Conservation (phyloP, 2,797 vertebrate species). For the Erethizon dorsatum region DNA sequence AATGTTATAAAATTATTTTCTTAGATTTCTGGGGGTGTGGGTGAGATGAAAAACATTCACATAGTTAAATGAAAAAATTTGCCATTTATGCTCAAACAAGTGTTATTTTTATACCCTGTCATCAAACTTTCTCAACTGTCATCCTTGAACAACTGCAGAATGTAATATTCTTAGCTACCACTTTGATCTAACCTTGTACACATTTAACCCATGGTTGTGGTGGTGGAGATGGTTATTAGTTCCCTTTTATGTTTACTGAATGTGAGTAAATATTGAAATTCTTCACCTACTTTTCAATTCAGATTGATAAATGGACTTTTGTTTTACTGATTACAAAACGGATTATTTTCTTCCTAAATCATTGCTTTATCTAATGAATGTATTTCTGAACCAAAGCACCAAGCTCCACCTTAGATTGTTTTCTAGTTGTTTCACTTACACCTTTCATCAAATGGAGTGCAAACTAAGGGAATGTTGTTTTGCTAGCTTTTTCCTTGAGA, state of each 20-base stretch:
- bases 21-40: slow-evolving; percentile 40
- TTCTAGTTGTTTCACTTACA: slow-evolving; percentile 63
- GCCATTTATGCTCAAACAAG: slow-evolving; percentile 75
- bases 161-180: slow-evolving; percentile 80
- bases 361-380: slow-evolving; percentile 51
- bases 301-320: slow-evolving; percentile 64
- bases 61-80: slow-evolving; percentile 62
- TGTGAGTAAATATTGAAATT: slow-evolving; percentile 59
- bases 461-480: slow-evolving; percentile 64
- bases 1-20: slow-evolving; percentile 70
- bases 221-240: slow-evolving; percentile 41
- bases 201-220: slow-evolving; percentile 58
- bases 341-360: slow-evolving; percentile 35
- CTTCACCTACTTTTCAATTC: slow-evolving; percentile 66
- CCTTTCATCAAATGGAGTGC: slow-evolving; percentile 57
- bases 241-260: slow-evolving; percentile 64
- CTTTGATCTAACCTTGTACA: slow-evolving; percentile 82
- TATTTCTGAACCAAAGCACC: slow-evolving; percentile 23
- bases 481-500: slow-evolving; percentile 64
- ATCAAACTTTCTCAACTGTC: slow-evolving; percentile 82
- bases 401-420: slow-evolving; percentile 43
- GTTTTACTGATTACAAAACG: slow-evolving; percentile 62
- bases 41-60: slow-evolving; percentile 40
- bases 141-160: slow-evolving; percentile 81
- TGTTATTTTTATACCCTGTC: slow-evolving; percentile 84